These are phyloP conservation scores for Drosophila neutralis DNA, from an alignment of 2,888 invertebrate genomes.

Conservation along the genomic window DNA sequence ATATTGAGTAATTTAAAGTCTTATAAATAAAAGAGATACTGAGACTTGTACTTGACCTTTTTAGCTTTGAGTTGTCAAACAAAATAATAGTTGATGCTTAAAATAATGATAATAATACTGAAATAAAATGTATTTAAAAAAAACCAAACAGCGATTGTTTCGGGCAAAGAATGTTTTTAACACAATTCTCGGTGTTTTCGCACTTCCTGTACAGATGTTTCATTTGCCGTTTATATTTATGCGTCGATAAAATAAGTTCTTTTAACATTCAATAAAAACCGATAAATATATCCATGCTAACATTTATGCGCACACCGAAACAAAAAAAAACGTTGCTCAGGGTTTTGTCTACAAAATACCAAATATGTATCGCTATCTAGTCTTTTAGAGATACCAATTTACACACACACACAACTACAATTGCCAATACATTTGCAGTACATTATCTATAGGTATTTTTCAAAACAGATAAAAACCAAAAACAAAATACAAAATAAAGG, in stretches of 20 bases:
- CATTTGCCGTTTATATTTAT: background rate
- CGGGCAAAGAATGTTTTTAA: background rate
- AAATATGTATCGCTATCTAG: slow-evolving; percentile 39
- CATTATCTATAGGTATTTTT: slow-evolving; percentile 44
- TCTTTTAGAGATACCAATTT: slow-evolving; percentile 39
- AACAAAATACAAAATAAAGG: slow-evolving; percentile 27
- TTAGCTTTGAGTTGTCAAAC: background rate
- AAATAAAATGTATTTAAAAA: background rate
- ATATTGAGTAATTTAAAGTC: background rate
- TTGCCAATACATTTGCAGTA: slow-evolving; percentile 41
- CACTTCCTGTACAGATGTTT: background rate
- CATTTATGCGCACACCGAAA: slow-evolving; percentile 16
- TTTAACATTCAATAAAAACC: background rate
- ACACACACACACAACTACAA: slow-evolving; percentile 10
- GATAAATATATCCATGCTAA: slow-evolving; percentile 4
- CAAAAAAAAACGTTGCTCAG: background rate
- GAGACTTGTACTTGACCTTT: slow-evolving; percentile 6
- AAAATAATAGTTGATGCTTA: background rate
- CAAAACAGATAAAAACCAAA: slow-evolving; percentile 40
- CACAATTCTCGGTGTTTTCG: background rate
- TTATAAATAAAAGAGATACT: background rate
- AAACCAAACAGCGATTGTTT: background rate
- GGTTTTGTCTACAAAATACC: slow-evolving; percentile 26
- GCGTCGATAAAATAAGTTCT: background rate
- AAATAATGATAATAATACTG: background rate